phyloP scores from a whole-genome alignment of 2,113 vertebrate genomes.

The Lampris megalopsis region DNA sequence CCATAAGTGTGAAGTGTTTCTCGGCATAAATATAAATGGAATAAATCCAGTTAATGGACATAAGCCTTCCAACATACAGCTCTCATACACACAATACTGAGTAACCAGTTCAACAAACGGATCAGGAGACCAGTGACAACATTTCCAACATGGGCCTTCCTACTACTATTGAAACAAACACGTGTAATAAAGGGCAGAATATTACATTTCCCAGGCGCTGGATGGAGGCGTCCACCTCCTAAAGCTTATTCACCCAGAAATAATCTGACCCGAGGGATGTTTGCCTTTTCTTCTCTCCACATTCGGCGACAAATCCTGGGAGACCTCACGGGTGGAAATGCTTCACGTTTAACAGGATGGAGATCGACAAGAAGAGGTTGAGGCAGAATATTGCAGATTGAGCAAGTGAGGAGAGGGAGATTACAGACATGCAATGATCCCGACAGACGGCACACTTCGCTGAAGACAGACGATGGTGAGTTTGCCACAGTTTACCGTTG shows the following conservation, averaged over 20 bases:
- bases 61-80: too few relatives aligned
- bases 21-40: too few relatives aligned
- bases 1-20: too few relatives aligned
- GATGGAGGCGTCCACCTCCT: conserved; percentile 52
- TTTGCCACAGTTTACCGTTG: background rate
- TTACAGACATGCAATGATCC: conserved; percentile 2
- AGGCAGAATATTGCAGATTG: background rate
- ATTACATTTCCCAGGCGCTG: conserved; percentile 34
- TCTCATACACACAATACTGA: background rate
- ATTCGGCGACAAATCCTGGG: conserved; percentile 43
- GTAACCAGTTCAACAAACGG: background rate
- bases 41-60: too few relatives aligned
- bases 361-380: background rate
- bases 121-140: background rate
- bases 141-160: background rate
- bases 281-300: conserved; percentile 56
- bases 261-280: conserved; percentile 65
- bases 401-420: conserved; percentile 13
- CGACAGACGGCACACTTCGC: conserved; percentile 2
- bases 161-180: background rate
- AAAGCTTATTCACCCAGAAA: conserved; percentile 72
- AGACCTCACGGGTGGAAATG: conserved; percentile 15
- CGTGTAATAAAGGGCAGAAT: background rate
- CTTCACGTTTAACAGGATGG: conserved; percentile 37
- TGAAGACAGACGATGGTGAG: conserved; percentile 58